Evolutionary conservation across 2,888 invertebrate species (phyloP).

Genomic region (Lasius platythorax): DNA sequence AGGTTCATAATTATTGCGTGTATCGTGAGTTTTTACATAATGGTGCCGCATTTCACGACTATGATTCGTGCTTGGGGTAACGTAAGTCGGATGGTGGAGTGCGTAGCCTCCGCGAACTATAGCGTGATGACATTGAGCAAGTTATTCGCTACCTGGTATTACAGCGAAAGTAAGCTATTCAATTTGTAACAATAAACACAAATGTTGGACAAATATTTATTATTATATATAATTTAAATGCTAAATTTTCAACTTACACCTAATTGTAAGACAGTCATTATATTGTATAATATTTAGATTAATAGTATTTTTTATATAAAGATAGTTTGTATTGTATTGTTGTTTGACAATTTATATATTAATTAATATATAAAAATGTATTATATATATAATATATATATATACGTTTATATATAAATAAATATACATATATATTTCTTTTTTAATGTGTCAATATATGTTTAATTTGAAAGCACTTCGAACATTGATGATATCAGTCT

Average conservation of each 20-base stretch:
- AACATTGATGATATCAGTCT: constrained; percentile 5
- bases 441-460: not conserved
- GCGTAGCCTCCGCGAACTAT: constrained; percentile 42
- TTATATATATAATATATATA: too few relatives aligned
- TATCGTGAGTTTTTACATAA: constrained; percentile 46
- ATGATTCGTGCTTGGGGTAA: constrained; percentile 61
- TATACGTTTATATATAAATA: too few relatives aligned
- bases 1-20: not conserved
- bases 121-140: constrained; percentile 51
- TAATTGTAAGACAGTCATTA: not conserved
- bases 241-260: too few relatives aligned
- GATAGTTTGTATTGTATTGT: too few relatives aligned
- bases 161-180: constrained; percentile 53
- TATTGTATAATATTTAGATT: not conserved
- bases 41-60: constrained; percentile 61
- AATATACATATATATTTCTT: too few relatives aligned
- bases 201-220: too few relatives aligned
- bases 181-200: too few relatives aligned
- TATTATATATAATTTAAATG: too few relatives aligned
- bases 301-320: not conserved
- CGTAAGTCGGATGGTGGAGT: constrained; percentile 53
- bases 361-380: too few relatives aligned
- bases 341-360: too few relatives aligned
- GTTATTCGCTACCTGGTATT: constrained; percentile 46
- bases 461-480: constrained; percentile 22